Percentiles rank a stretch among this genome's conserved stretches.
Evolutionary conservation across 2,113 vertebrate genomes (phyloP).

Genomic region (Madoqua kirkii): DNA sequence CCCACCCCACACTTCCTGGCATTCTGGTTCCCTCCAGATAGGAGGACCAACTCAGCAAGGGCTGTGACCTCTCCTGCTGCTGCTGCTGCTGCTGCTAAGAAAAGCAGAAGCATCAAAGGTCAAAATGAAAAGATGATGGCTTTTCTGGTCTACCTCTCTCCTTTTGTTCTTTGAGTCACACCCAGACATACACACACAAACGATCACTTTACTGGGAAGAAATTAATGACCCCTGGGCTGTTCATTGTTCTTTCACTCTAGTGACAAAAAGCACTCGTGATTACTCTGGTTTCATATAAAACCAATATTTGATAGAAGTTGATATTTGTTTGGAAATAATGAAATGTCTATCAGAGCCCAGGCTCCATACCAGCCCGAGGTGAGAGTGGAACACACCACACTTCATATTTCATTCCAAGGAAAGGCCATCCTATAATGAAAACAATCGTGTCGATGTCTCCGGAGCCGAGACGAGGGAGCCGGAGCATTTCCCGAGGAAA

Average conservation of each 20-base stretch:
- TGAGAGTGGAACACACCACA: background rate
- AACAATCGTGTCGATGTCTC: background rate
- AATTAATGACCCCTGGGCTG: background rate
- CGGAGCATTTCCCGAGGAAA: background rate
- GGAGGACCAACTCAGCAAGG: background rate
- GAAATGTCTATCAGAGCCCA: background rate
- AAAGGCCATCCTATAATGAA: constrained; percentile 40
- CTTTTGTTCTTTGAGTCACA: background rate
- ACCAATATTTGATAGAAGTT: constrained; percentile 41
- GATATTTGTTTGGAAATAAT: constrained; percentile 49
- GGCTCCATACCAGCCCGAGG: background rate
- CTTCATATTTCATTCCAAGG: background rate
- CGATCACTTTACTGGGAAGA: background rate
- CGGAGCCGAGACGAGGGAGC: background rate
- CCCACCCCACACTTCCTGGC: rapidly evolving
- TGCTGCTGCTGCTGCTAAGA: background rate
- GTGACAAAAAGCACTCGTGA: background rate
- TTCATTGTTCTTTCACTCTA: background rate
- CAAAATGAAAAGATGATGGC: background rate
- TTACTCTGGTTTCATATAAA: constrained; percentile 4
- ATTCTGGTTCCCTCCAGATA: background rate
- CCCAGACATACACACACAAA: background rate
- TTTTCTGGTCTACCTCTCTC: background rate
- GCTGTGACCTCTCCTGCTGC: too few species aligned
- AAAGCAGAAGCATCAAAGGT: background rate